phyloP scores from a whole-genome alignment of 2,113 vertebrate genomes.

The Carettochelys insculpta region DNA sequence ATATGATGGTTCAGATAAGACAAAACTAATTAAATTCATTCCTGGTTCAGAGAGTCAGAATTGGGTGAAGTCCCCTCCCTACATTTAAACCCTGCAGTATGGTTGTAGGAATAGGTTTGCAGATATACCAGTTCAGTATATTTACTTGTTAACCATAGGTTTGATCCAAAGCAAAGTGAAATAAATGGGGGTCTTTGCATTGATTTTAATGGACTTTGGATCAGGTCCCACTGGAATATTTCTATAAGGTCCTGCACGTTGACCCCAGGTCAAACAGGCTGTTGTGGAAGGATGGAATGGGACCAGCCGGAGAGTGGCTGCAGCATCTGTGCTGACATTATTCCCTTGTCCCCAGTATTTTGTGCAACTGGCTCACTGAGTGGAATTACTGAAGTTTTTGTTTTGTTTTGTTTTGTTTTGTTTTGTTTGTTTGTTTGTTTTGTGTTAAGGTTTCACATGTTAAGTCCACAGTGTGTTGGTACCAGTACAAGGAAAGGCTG shows the following conservation, averaged over 20 bases:
- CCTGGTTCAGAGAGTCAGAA: neutral
- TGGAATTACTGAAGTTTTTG: neutral
- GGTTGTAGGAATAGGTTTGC: neutral
- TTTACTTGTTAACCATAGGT: neutral
- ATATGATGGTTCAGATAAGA: neutral
- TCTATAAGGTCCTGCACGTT: neutral
- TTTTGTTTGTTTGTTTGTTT: too few relatives aligned
- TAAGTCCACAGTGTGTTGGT: neutral
- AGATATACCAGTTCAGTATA: neutral
- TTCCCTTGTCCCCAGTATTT: neutral
- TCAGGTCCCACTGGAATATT: neutral
- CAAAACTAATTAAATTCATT: neutral
- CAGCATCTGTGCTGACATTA: neutral
- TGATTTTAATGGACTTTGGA: neutral
- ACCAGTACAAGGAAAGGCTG: neutral
- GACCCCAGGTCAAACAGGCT: neutral
- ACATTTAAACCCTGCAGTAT: neutral
- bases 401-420: too few relatives aligned
- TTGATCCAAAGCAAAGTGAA: fast-evolving
- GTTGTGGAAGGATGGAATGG: neutral
- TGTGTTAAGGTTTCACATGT: neutral
- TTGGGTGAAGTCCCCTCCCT: neutral
- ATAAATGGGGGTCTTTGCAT: neutral
- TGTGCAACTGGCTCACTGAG: neutral
- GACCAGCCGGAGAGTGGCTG: neutral